A percentile compares a stretch with the other conserved stretches of the same genome.
These are phyloP conservation scores for Drosophila antonietae DNA, from an alignment of 2,888 invertebrate genomes.

Conservation along the genomic window DNA sequence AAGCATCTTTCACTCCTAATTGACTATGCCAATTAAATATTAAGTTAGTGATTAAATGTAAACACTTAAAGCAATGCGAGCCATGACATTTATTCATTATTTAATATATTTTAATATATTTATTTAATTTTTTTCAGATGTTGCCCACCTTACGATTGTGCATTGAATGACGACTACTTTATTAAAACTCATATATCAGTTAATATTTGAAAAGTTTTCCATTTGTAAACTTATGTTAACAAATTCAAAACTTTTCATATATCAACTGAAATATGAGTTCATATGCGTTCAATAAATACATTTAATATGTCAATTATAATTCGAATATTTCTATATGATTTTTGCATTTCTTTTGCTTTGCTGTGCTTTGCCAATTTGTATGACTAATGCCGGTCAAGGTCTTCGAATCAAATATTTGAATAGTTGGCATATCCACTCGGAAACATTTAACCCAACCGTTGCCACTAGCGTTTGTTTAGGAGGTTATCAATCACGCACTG, in stretches of 20 bases:
- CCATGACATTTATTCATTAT: too few species aligned
- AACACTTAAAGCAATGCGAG: too few species aligned
- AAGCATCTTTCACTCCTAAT: too few species aligned
- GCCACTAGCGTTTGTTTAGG: constrained; percentile 8
- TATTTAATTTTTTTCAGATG: background rate
- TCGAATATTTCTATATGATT: background rate
- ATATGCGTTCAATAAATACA: background rate
- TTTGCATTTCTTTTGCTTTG: background rate
- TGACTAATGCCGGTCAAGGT: constrained; percentile 33
- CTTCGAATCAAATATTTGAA: constrained; percentile 21
- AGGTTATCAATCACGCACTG: constrained; percentile 47
- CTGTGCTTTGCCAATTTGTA: constrained; percentile 7
- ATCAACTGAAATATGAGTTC: background rate
- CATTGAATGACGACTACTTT: too few species aligned
- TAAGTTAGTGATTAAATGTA: too few species aligned
- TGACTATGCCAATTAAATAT: too few species aligned
- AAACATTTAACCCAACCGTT: constrained; percentile 27
- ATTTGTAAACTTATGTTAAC: too few species aligned
- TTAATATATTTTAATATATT: too few species aligned
- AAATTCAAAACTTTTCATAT: background rate
- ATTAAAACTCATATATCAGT: too few species aligned
- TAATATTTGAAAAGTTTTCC: too few species aligned
- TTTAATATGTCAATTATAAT: background rate
- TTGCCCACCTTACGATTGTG: background rate
- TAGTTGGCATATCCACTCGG: constrained; percentile 9